Evolutionary conservation across 2,888 invertebrate genomes (phyloP), one percentile per base, ranked within the genome.

Genomic region (Thecocarcelia acutangulata): DNA sequence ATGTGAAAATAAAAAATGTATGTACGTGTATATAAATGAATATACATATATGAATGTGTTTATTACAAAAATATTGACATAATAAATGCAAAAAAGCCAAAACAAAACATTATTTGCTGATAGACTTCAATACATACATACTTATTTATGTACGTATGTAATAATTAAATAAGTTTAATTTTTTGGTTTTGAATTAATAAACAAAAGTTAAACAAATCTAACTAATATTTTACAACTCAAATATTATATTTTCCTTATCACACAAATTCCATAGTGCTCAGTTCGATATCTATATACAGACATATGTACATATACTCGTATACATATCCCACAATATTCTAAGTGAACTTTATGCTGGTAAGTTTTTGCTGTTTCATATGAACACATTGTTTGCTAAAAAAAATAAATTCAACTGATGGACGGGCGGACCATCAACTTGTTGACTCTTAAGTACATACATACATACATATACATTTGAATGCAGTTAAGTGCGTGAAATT

Each of bases 31-130:
- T 28, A 19, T 15, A 48, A 52, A 46, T 17, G 17, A 42, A 59
- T 19, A 24, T 17, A 44, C 52, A 33, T 13, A 40, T 44, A 64
- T 19, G 44, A 15, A 37, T 50, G 33, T 54, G 24, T 63, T 52
- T 42, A 63, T 73, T 63, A 46, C 54, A 63, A 52, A 37, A 4
- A 63, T 54, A 54, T 63, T 63, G 33, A 63, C 11, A 12, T 15
- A 37, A 54, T 52, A 52, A 63, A 50, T n/a, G 37, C 21, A 2
- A 24, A 9, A n/a, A 40, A 52, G 61, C 40, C n/a, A 46, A 44
- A 63, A n/a, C 12, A 24, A 63, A n/a, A n/a, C n/a, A n/a, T n/a
- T n/a, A n/a, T n/a, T n/a, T n/a, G n/a, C n/a, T n/a, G n/a, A n/a
- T n/a, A n/a, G n/a, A n/a, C n/a, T n/a, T n/a, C n/a, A n/a, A n/a